phyloP scores from a whole-genome alignment of 2,888 invertebrate species.

The Rhodophaea formosa region DNA sequence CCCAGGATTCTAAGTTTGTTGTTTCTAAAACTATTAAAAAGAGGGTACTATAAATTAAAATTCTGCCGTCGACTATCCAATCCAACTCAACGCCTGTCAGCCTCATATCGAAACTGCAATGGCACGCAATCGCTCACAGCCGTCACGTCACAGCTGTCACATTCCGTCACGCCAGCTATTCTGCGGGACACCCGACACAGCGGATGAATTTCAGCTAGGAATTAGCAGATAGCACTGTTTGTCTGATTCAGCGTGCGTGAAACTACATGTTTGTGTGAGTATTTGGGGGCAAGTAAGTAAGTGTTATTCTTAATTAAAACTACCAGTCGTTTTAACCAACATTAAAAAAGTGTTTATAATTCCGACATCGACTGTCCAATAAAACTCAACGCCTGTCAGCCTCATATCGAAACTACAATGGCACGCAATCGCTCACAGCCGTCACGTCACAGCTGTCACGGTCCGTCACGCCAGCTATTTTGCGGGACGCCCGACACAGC shows the following conservation, averaged over 20 bases:
- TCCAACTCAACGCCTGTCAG: too few relatives aligned
- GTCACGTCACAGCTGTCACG: slow-evolving; percentile 7
- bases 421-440: neutral
- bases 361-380: too few relatives aligned
- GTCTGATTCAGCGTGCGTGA: neutral
- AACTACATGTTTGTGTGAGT: neutral
- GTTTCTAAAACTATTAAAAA: too few relatives aligned
- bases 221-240: neutral
- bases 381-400: too few relatives aligned
- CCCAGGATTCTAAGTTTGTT: too few relatives aligned
- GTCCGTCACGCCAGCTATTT: neutral
- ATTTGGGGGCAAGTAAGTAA: too few relatives aligned
- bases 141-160: slow-evolving; percentile 6
- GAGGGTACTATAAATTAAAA: too few relatives aligned
- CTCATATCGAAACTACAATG: neutral
- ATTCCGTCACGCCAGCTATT: neutral
- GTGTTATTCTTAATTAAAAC: too few relatives aligned
- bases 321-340: too few relatives aligned
- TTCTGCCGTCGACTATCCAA: too few relatives aligned
- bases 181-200: neutral
- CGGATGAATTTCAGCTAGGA: neutral
- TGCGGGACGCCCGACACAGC: neutral
- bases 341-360: too few relatives aligned
- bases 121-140: neutral
- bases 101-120: neutral